These are phyloP conservation scores for Otocyon megalotis DNA, from an alignment of 2,113 vertebrate species.

Conservation along the genomic window DNA sequence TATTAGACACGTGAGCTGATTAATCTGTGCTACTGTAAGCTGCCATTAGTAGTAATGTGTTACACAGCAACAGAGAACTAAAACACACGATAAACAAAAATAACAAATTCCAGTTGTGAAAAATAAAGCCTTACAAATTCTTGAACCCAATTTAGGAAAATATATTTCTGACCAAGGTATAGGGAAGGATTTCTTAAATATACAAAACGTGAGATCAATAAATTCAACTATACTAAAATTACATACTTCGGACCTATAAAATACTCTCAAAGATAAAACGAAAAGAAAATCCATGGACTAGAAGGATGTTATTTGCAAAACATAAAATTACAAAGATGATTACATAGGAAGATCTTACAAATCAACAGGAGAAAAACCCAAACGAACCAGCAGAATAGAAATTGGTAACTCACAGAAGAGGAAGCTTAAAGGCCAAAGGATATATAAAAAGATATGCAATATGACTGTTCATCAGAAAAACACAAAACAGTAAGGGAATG, in stretches of 20 bases:
- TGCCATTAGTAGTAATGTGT: background rate
- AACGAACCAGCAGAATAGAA: background rate
- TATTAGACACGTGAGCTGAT: background rate
- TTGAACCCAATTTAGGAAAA: constrained; percentile 55
- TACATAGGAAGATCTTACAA: constrained; percentile 10
- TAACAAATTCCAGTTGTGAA: constrained; percentile 14
- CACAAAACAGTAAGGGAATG: constrained; percentile 22
- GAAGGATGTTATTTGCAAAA: constrained; percentile 3
- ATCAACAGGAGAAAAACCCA: background rate
- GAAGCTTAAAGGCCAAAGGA: constrained; percentile 37
- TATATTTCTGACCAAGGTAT: background rate
- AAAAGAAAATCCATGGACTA: constrained; percentile 26
- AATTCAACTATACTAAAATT: constrained; percentile 32
- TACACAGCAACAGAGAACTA: background rate
- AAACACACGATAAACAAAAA: constrained; percentile 28
- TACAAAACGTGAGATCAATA: constrained; percentile 23
- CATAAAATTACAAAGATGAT: constrained; percentile 57
- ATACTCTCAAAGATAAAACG: constrained; percentile 38
- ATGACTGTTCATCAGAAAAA: constrained; percentile 23
- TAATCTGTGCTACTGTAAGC: background rate
- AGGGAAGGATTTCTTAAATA: constrained; percentile 51
- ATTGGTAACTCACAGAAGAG: constrained; percentile 39
- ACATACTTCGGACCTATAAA: background rate
- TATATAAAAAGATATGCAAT: background rate
- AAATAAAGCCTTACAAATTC: constrained; percentile 13